Conservation (phyloP, 2,888 invertebrate species). For the Agriopis aurantiaria region DNA sequence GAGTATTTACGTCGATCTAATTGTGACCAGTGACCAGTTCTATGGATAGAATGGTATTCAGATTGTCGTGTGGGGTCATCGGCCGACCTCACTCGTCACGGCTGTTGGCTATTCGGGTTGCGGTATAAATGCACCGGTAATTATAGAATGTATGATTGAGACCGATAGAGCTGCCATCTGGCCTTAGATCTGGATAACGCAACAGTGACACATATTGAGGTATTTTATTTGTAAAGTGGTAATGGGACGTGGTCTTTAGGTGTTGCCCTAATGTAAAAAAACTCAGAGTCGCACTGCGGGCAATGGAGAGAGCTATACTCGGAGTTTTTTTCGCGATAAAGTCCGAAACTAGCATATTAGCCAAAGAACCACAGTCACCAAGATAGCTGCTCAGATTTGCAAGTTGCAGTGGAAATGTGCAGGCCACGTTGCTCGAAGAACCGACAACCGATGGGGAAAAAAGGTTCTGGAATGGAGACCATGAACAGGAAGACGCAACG, state of each 20-base stretch:
- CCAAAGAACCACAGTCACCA: no score
- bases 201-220: constrained; percentile 37
- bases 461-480: no score
- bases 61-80: constrained; percentile 45
- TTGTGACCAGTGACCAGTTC: constrained; percentile 40
- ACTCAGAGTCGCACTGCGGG: no score
- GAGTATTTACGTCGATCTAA: constrained; percentile 39
- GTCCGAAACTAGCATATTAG: no score
- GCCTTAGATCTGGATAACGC: constrained; percentile 45
- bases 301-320: no score
- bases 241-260: not conserved
- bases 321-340: no score
- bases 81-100: constrained; percentile 49
- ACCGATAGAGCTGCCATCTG: constrained; percentile 47
- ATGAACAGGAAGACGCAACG: no score
- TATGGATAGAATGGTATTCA: constrained; percentile 46
- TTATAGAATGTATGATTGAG: constrained; percentile 49
- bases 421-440: no score
- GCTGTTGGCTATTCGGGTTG: constrained; percentile 46
- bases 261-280: not conserved
- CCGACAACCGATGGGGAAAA: no score
- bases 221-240: constrained; percentile 26
- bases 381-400: no score
- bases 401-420: no score
- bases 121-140: constrained; percentile 47